Evolutionary conservation across 2,113 vertebrate genomes (phyloP), one percentile per base, ranked within the genome.

Genomic region (Spilogale gracilis): DNA sequence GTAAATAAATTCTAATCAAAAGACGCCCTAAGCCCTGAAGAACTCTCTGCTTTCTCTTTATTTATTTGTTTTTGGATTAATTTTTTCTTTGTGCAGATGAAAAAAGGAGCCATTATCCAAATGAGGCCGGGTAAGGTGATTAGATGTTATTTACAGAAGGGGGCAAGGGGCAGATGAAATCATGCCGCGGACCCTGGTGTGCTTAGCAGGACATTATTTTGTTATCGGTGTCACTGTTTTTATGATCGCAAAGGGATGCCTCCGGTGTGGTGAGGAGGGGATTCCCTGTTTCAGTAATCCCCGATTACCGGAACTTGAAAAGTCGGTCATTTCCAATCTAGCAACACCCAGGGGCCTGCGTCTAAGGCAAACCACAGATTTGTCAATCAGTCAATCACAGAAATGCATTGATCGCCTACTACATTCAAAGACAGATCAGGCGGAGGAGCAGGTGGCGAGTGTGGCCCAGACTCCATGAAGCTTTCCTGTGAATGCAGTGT

Each of bases 351-450:
- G 98, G 98, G 98, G 94, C 98, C 99, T 96, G 97, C 98, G 99
- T 99, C 99, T 99, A 99, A 99, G 99, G 99, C 54, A 99, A 99
- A 98, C 99, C 98, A 99, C 99, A 98, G 99, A 98, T 99, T 91
- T 94, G 92, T 92, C 94, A 85, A 97, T 96, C 61, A 76, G 81
- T 91, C 96, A 76, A 90, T 98, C 86, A 58, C 38, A 95, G 80
- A 45, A 81, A 89, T 2, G 10, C 95, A 95, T 93, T 85, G 97
- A 98, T 96, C 0, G 60, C 85, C 96, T 97, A 94, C 95, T 97
- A 74, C 0, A 65, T 87, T 71, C 84, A 95, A 90, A 84, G 74
- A 67, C 50, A 32, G 79, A 61, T 74, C 97, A 85, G 0, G 11
- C 81, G 58, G 23, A 95, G 56, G 25, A 50, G 88, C 30, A 69